Conservation (phyloP, 2,797 vertebrate genomes). For the Sebastes dallii region DNA sequence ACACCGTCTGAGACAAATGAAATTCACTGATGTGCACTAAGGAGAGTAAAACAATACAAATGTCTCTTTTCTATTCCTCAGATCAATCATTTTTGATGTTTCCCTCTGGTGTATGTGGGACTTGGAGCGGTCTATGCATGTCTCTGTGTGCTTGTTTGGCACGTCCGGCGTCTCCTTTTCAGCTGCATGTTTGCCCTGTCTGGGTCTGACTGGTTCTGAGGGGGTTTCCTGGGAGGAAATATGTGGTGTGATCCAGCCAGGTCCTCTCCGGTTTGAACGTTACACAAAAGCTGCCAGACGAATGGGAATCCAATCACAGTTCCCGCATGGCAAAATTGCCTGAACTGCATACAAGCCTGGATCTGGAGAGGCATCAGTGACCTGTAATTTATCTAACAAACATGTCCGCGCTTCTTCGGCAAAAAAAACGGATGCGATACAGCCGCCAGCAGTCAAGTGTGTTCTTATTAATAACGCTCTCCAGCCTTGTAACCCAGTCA, state of each 20-base stretch:
- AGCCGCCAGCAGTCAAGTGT: slow-evolving; percentile 1
- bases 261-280: slow-evolving; percentile 55
- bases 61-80: slow-evolving; percentile 29
- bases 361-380: slow-evolving; percentile 21
- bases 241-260: slow-evolving; percentile 60
- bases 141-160: slow-evolving; percentile 39
- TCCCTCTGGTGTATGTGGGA: slow-evolving; percentile 2
- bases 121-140: slow-evolving; percentile 14
- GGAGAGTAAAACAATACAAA: slow-evolving; percentile 34
- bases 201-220: slow-evolving; percentile 30
- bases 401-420: slow-evolving; percentile 12
- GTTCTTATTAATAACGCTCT: slow-evolving; percentile 28
- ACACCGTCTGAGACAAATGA: slow-evolving; percentile 18
- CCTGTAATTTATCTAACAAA: slow-evolving; percentile 40
- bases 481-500: slow-evolving; percentile 17
- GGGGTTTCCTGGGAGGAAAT: slow-evolving; percentile 68
- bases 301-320: slow-evolving; percentile 71
- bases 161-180: slow-evolving; percentile 46
- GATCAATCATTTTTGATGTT: slow-evolving; percentile 49
- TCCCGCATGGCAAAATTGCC: slow-evolving; percentile 46
- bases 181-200: slow-evolving; percentile 57
- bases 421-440: background rate
- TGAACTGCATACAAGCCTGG: slow-evolving; percentile 40
- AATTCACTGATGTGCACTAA: slow-evolving; percentile 41
- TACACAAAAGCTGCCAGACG: slow-evolving; percentile 65